Evolutionary conservation across 2,888 invertebrate species (phyloP).

Genomic region (Brachyopa scutellaris): DNA sequence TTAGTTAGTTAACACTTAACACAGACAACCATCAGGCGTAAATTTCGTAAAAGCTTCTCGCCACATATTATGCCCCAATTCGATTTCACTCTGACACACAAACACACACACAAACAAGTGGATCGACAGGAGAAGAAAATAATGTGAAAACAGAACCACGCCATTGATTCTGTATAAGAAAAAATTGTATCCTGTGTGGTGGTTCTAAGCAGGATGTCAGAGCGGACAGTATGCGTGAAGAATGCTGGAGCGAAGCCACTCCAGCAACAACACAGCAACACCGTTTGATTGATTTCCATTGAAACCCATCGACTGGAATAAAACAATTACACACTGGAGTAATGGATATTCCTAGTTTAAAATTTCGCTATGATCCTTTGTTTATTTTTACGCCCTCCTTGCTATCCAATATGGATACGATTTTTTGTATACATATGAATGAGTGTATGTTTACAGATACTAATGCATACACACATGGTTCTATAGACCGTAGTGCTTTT

Average conservation of each 20-base stretch:
- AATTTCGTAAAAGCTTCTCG: conserved; percentile 29
- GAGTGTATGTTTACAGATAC: background rate
- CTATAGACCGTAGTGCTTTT: background rate
- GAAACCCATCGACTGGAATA: conserved; percentile 75
- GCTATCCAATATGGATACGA: background rate
- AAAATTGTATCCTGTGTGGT: conserved; percentile 14
- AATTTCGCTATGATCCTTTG: conserved; percentile 60
- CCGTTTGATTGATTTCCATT: conserved; percentile 71
- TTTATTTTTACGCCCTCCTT: conserved; percentile 43
- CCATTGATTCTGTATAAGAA: conserved; percentile 10
- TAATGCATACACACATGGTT: background rate
- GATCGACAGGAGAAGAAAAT: background rate
- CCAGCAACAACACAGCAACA: conserved; percentile 22
- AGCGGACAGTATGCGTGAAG: conserved; percentile 12
- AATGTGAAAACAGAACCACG: background rate
- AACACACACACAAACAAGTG: background rate
- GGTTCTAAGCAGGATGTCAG: conserved; percentile 19
- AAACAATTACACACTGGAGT: conserved; percentile 75
- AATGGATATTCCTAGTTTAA: conserved; percentile 68
- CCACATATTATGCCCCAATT: conserved; percentile 25
- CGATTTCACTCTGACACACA: background rate
- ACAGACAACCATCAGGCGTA: background rate
- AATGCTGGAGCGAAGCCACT: background rate
- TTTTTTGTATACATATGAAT: background rate
- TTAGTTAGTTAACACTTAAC: conserved; percentile 15